Conservation (phyloP, 1,140 invertebrate genomes). For the Onthophagus taurus region DNA sequence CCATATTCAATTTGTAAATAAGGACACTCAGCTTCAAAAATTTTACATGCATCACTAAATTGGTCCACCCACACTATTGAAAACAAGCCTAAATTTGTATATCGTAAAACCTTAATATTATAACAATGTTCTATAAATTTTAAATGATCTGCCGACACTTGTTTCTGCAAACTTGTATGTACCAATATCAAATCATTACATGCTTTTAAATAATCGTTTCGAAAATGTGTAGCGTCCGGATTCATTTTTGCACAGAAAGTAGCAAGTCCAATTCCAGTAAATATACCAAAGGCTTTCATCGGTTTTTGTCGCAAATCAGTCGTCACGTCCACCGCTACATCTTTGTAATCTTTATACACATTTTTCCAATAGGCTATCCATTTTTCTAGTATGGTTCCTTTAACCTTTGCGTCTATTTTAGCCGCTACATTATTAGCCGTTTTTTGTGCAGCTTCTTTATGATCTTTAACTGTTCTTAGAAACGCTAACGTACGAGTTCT, state of each 20-base stretch:
- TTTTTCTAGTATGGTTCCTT: constrained; percentile 54
- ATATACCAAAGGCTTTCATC: constrained; percentile 41
- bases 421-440: constrained; percentile 8
- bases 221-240: constrained; percentile 54
- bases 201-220: constrained; percentile 46
- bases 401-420: constrained; percentile 21
- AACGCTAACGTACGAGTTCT: constrained; percentile 5
- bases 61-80: constrained; percentile 69
- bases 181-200: constrained; percentile 57
- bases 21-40: constrained; percentile 62
- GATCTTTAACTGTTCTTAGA: constrained; percentile 1
- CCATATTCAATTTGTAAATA: constrained; percentile 55
- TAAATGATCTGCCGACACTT: constrained; percentile 53
- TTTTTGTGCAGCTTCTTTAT: neutral
- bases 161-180: constrained; percentile 54
- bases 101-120: constrained; percentile 56
- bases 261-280: constrained; percentile 37
- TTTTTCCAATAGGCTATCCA: constrained; percentile 54
- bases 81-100: constrained; percentile 55
- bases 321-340: constrained; percentile 46
- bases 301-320: constrained; percentile 49
- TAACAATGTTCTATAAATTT: constrained; percentile 50
- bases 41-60: constrained; percentile 50
- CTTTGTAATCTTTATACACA: constrained; percentile 49
- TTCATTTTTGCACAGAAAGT: constrained; percentile 46